phyloP scores from a whole-genome alignment of 2,888 invertebrate species.

The Gymnoscelis rufifasciata region DNA sequence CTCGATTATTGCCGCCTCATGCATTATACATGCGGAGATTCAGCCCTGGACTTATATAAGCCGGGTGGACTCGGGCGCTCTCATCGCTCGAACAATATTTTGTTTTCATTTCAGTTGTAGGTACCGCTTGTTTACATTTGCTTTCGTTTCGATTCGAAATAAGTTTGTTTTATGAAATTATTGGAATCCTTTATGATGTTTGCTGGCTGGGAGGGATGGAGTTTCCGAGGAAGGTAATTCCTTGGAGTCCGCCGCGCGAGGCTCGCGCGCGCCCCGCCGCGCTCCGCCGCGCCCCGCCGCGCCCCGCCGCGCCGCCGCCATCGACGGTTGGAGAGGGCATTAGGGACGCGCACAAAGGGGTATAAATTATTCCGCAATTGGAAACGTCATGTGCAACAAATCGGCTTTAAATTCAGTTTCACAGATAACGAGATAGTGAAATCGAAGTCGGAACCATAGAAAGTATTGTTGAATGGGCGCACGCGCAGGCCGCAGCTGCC shows the following conservation, averaged over 20 bases:
- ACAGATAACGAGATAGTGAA: slow-evolving; percentile 42
- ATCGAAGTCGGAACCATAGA: slow-evolving; percentile 44
- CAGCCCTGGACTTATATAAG: too few relatives aligned
- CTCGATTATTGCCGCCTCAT: background rate
- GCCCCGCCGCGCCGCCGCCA: background rate
- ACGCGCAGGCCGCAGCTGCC: slow-evolving; percentile 33
- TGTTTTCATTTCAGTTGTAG: too few relatives aligned
- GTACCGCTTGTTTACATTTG: too few relatives aligned
- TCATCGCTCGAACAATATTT: too few relatives aligned
- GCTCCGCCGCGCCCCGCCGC: background rate
- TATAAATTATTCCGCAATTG: slow-evolving; percentile 15
- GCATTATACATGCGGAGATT: too few relatives aligned
- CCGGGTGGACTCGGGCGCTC: too few relatives aligned
- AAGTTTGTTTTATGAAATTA: too few relatives aligned
- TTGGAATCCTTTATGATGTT: too few relatives aligned
- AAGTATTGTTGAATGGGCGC: slow-evolving; percentile 29
- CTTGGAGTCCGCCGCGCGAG: too few relatives aligned
- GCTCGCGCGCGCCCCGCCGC: background rate
- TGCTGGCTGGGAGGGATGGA: too few relatives aligned
- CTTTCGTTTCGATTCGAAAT: too few relatives aligned
- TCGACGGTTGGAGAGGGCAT: background rate
- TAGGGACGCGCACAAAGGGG: slow-evolving; percentile 3
- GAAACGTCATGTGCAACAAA: slow-evolving; percentile 21
- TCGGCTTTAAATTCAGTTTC: slow-evolving; percentile 26
- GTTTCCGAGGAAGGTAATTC: too few relatives aligned